Conservation (phyloP, 53 echinoderm and acorn worm species). For the Luidia sarsii region DNA sequence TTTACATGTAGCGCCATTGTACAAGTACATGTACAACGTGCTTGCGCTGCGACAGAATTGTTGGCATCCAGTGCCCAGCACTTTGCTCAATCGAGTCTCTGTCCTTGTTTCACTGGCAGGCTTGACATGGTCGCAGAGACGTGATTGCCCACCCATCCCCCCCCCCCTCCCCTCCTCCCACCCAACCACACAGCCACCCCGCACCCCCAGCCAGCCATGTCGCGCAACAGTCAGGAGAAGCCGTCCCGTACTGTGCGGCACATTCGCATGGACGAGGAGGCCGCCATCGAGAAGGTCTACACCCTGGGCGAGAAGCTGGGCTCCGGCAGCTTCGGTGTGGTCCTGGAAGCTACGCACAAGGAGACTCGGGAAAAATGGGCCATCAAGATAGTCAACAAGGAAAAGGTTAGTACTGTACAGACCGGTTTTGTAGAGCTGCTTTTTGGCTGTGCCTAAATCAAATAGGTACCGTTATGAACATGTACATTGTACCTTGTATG, state of each 20-base stretch:
- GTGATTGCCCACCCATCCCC: too few species aligned
- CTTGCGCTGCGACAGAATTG: too few species aligned
- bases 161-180: too few species aligned
- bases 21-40: too few species aligned
- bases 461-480: neutral
- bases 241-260: constrained; percentile 68
- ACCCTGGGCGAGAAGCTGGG: constrained; percentile 82
- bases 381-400: constrained; percentile 95
- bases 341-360: constrained; percentile 74
- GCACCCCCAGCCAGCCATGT: neutral
- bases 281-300: constrained; percentile 86
- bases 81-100: too few species aligned
- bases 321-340: constrained; percentile 93
- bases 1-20: too few species aligned
- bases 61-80: too few species aligned
- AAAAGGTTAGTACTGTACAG: constrained; percentile 85
- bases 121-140: neutral
- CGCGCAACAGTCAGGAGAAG: constrained; percentile 44
- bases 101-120: neutral
- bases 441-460: too few species aligned
- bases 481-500: too few species aligned
- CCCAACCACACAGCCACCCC: neutral
- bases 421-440: neutral
- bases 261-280: constrained; percentile 91
- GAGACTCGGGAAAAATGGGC: constrained; percentile 89